Evolutionary conservation across 2,888 invertebrate genomes (phyloP).

Genomic region (Ormyrus nitidulus): DNA sequence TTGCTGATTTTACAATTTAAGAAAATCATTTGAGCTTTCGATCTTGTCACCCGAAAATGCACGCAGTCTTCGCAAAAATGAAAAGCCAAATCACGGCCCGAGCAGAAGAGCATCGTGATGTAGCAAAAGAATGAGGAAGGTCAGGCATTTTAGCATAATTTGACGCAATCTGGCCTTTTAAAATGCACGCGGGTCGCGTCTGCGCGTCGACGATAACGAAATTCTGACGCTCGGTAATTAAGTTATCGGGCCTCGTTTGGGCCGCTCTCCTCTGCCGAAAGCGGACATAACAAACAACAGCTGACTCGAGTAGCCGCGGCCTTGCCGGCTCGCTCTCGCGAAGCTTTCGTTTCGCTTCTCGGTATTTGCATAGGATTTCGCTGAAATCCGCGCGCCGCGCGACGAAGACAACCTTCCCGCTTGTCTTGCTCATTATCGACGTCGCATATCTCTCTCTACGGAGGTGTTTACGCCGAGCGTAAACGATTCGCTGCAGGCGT

Average conservation of each 20-base stretch:
- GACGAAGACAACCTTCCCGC: background rate
- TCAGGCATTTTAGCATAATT: conserved; percentile 68
- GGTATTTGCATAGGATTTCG: conserved; percentile 13
- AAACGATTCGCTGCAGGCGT: no score
- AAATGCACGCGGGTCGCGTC: conserved; percentile 52
- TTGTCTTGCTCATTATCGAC: no score
- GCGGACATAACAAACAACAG: conserved; percentile 31
- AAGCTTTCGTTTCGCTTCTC: background rate
- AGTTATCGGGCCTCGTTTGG: conserved; percentile 52
- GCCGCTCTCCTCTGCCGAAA: background rate
- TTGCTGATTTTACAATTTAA: no score
- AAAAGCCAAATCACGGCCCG: background rate
- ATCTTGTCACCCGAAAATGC: no score
- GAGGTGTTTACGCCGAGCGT: no score
- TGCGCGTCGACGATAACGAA: conserved; percentile 59
- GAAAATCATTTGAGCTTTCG: no score
- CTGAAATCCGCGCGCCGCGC: background rate
- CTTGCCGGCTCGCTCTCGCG: conserved; percentile 1
- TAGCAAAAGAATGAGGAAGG: conserved; percentile 63
- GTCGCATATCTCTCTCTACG: no score
- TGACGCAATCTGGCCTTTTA: conserved; percentile 64
- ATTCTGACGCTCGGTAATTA: conserved; percentile 56
- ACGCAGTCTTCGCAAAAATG: no score
- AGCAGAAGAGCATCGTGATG: background rate
- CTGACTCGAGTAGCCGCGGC: background rate